A percentile compares a stretch with the other conserved stretches of the same genome.
phyloP scores from a whole-genome alignment of 2,888 invertebrate genomes.

The Suillia variegata region DNA sequence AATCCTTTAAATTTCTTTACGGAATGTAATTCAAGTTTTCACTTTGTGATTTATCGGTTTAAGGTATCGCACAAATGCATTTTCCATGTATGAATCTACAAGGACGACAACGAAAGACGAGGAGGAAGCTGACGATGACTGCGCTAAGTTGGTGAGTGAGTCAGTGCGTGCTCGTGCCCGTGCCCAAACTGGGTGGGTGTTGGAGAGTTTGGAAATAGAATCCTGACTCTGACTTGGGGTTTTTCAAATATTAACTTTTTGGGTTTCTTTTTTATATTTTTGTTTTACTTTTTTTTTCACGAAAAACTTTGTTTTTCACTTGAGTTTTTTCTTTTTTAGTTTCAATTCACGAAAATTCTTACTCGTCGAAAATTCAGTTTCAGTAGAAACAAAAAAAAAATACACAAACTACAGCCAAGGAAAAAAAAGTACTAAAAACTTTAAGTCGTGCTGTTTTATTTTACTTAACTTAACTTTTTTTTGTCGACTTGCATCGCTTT shows the following conservation, averaged over 20 bases:
- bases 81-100: slow-evolving; percentile 40
- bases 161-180: too few species aligned
- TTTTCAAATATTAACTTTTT: slow-evolving; percentile 11
- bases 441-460: not conserved
- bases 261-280: slow-evolving; percentile 9
- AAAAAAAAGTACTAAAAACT: not conserved
- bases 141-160: too few species aligned
- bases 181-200: too few species aligned
- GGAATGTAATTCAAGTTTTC: slow-evolving; percentile 50
- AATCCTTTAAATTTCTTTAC: slow-evolving; percentile 36
- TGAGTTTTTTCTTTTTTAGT: slow-evolving; percentile 15
- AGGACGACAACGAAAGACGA: too few species aligned
- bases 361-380: slow-evolving; percentile 9
- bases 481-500: not conserved
- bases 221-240: not conserved
- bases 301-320: slow-evolving; percentile 23
- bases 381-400: not conserved
- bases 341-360: slow-evolving; percentile 19
- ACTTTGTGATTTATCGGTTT: slow-evolving; percentile 54
- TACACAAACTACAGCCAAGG: not conserved
- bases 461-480: not conserved
- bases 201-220: not conserved
- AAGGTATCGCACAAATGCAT: slow-evolving; percentile 53
- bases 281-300: slow-evolving; percentile 5
- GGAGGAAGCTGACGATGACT: too few species aligned